Evolutionary conservation across 2,888 invertebrate species (phyloP), one percentile per base, ranked within the genome.

Genomic region (Plusia festucae): DNA sequence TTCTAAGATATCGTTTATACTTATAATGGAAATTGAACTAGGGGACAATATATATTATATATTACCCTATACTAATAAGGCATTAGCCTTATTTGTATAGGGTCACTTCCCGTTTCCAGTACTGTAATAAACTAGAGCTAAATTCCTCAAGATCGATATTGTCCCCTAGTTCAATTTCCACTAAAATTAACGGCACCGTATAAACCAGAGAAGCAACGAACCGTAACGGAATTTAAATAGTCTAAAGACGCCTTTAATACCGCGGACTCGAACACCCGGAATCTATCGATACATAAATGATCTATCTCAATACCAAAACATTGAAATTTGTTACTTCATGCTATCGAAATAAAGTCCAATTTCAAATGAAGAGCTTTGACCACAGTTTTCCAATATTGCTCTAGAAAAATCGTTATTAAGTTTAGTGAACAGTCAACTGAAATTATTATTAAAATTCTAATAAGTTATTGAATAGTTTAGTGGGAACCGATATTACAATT

Each of bases 171-270:
- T 90, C 90, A 94, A 94, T 93, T 95, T 93, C 89, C 88, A 85
- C 88, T 87, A 85, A 94, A 95, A 95, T 95, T 94, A 94, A 95
- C 94, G 91, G 93, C 91, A 76, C 88, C 87, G 94, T 91, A 95
- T 95, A 94, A 95, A 95, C 91, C 93, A 95, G 91, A 88, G 86
- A 91, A 88, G 95, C 95, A 95, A 95, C 95, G 95, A 95, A 94
- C 95, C 94, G 91, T 83, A 93, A 90, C 75, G 94, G 95, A 95
- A 95, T 95, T 94, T 93, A 93, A 94, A 93, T 95, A 93, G 95
- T 94, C 94, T 91, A 88, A 89, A 93, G 91, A 90, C 90, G 90
- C 89, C 89, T 93, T 90, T 90, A 89, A 87, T 83, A 85, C 83
- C 85, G 83, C 85, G 83, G 80, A 84, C 82, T 81, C 80, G 84